These are phyloP conservation scores for Forbesichthys papilliferus DNA, from an alignment of 2,113 vertebrate genomes.

Conservation along the genomic window DNA sequence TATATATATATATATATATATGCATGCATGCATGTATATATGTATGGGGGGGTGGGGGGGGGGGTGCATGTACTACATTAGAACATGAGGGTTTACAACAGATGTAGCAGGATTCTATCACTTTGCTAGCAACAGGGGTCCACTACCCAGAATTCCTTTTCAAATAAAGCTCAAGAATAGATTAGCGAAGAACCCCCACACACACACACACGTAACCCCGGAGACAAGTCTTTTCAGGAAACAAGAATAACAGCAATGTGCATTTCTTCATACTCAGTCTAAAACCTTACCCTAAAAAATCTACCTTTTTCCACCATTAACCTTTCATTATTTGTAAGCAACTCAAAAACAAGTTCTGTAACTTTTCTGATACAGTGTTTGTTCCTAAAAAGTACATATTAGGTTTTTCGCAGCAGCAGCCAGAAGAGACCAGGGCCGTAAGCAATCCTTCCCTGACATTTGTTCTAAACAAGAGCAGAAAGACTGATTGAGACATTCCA, in stretches of 20 bases:
- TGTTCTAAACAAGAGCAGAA: constrained; percentile 1
- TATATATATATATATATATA: too few species aligned
- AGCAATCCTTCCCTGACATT: background rate
- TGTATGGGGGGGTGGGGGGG: too few species aligned
- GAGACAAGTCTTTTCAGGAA: constrained; percentile 48
- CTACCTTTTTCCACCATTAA: too few species aligned
- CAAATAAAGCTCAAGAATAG: background rate
- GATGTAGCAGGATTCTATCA: too few species aligned
- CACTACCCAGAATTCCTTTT: constrained; percentile 2
- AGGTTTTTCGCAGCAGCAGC: background rate
- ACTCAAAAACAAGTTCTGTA: too few species aligned
- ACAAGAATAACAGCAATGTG: constrained; percentile 49
- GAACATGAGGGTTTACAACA: too few species aligned
- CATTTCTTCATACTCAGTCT: constrained; percentile 20
- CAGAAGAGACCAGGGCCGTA: background rate
- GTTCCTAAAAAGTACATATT: background rate
- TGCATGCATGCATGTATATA: too few species aligned
- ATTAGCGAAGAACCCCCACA: background rate
- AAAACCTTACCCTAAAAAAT: too few species aligned
- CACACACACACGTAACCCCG: constrained; percentile 35
- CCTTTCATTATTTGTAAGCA: too few species aligned
- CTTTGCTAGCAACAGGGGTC: too few species aligned
- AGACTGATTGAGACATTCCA: background rate
- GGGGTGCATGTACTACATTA: too few species aligned
- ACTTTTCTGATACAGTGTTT: too few species aligned